phyloP scores from a whole-genome alignment of 2,888 invertebrate genomes.

The Trichacis sp. region DNA sequence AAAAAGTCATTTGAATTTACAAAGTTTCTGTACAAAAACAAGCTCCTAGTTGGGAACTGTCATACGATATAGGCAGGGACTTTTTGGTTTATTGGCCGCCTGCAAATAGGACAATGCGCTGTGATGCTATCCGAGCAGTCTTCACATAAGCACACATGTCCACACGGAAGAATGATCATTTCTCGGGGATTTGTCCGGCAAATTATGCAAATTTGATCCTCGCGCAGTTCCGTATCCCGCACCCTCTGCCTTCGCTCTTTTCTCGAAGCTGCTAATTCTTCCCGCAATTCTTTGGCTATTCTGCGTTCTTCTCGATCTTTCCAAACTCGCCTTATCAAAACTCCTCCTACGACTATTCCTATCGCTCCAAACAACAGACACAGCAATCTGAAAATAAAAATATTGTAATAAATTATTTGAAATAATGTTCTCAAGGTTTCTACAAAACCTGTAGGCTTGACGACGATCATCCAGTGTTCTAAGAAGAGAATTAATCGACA shows the following conservation, averaged over 20 bases:
- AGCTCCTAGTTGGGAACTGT: conserved; percentile 19
- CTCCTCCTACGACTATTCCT: conserved; percentile 71
- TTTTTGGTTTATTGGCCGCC: conserved; percentile 77
- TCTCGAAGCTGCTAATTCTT: conserved; percentile 74
- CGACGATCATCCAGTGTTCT: conserved; percentile 80
- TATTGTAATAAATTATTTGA: too few relatives aligned
- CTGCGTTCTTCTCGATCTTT: conserved; percentile 72
- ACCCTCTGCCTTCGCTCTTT: conserved; percentile 76
- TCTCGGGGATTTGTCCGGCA: conserved; percentile 88
- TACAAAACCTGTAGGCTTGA: conserved; percentile 79
- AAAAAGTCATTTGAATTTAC: too few relatives aligned
- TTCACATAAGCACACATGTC: conserved; percentile 90
- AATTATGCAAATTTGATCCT: conserved; percentile 84
- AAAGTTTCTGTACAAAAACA: too few relatives aligned
- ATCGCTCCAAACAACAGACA: conserved; percentile 72
- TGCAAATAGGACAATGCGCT: conserved; percentile 84
- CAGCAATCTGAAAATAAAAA: conserved; percentile 70
- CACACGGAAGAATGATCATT: conserved; percentile 89
- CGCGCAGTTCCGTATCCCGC: conserved; percentile 74
- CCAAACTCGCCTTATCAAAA: conserved; percentile 70
- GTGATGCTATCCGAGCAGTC: conserved; percentile 82
- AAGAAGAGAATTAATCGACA: conserved; percentile 81
- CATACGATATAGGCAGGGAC: conserved; percentile 82
- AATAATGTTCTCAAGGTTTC: too few relatives aligned
- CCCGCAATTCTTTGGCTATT: conserved; percentile 71